These are phyloP conservation scores for Andrena praecox DNA, from an alignment of 2,888 invertebrate genomes.

Conservation along the genomic window DNA sequence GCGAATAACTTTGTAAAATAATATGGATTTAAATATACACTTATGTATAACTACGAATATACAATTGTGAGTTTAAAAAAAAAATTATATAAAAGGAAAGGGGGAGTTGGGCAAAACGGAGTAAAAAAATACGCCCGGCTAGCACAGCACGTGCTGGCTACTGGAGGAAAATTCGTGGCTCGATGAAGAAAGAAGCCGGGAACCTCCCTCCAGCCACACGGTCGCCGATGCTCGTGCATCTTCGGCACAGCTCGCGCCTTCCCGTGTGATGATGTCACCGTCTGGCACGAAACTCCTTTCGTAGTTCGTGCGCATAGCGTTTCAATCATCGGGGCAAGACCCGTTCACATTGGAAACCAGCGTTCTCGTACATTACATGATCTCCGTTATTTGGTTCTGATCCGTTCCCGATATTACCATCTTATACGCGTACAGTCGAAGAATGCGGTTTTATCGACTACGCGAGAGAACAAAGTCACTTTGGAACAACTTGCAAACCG, in stretches of 20 bases:
- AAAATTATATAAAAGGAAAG: slow-evolving; percentile 52
- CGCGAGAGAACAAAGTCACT: background rate
- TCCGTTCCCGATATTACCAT: background rate
- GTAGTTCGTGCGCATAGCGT: slow-evolving; percentile 43
- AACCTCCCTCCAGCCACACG: slow-evolving; percentile 59
- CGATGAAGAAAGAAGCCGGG: slow-evolving; percentile 58
- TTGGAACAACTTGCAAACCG: background rate
- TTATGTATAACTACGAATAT: slow-evolving; percentile 49
- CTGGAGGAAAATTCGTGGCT: slow-evolving; percentile 70
- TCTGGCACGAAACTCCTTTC: slow-evolving; percentile 61
- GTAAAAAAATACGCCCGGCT: slow-evolving; percentile 70
- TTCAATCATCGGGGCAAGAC: slow-evolving; percentile 49
- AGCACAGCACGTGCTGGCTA: slow-evolving; percentile 82
- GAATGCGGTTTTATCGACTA: background rate
- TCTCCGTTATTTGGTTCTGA: background rate
- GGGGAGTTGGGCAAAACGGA: slow-evolving; percentile 59
- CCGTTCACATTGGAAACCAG: slow-evolving; percentile 46
- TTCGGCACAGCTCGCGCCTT: slow-evolving; percentile 61
- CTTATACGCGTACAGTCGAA: background rate
- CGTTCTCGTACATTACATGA: slow-evolving; percentile 1
- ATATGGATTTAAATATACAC: slow-evolving; percentile 29
- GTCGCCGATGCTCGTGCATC: slow-evolving; percentile 49
- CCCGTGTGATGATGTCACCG: slow-evolving; percentile 65
- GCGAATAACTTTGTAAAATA: slow-evolving; percentile 29
- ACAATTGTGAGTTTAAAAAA: slow-evolving; percentile 38